phyloP scores from a whole-genome alignment of 2,797 vertebrate species.

The Macroramphosus scolopax region DNA sequence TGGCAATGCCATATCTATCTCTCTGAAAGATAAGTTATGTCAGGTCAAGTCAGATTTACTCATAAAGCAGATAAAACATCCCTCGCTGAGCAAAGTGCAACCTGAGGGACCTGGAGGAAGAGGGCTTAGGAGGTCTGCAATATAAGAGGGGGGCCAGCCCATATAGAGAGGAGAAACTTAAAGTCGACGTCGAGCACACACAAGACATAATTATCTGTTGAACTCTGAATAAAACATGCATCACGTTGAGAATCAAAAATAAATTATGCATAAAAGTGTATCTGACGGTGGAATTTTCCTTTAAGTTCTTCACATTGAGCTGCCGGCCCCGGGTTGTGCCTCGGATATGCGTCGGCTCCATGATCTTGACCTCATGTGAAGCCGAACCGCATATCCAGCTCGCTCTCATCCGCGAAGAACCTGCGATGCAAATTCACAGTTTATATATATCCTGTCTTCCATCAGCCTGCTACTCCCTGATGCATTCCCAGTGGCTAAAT shows the following conservation, averaged over 20 bases:
- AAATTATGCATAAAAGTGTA: background rate
- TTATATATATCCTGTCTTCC: conserved; percentile 73
- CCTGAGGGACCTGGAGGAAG: too few species aligned
- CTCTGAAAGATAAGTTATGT: too few species aligned
- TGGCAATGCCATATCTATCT: too few species aligned
- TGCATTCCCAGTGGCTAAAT: conserved; percentile 73
- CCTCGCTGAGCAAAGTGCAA: too few species aligned
- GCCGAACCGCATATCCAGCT: conserved; percentile 41
- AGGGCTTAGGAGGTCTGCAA: too few species aligned
- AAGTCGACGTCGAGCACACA: background rate
- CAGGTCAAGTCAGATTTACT: too few species aligned
- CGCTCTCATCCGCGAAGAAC: conserved; percentile 52
- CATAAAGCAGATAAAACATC: too few species aligned
- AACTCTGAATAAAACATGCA: conserved; percentile 1
- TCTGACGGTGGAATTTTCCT: conserved; percentile 44
- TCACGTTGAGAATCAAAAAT: background rate
- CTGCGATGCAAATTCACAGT: conserved; percentile 68
- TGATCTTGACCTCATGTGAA: conserved; percentile 62
- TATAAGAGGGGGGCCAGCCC: too few species aligned
- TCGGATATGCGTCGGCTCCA: conserved; percentile 32
- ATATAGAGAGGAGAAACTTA: too few species aligned
- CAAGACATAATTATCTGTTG: too few species aligned
- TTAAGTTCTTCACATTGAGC: conserved; percentile 45
- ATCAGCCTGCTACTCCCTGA: conserved; percentile 72
- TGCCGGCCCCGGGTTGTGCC: conserved; percentile 31